phyloP scores from a whole-genome alignment of 2,113 vertebrate species.

The Daphoenositta chrysoptera region DNA sequence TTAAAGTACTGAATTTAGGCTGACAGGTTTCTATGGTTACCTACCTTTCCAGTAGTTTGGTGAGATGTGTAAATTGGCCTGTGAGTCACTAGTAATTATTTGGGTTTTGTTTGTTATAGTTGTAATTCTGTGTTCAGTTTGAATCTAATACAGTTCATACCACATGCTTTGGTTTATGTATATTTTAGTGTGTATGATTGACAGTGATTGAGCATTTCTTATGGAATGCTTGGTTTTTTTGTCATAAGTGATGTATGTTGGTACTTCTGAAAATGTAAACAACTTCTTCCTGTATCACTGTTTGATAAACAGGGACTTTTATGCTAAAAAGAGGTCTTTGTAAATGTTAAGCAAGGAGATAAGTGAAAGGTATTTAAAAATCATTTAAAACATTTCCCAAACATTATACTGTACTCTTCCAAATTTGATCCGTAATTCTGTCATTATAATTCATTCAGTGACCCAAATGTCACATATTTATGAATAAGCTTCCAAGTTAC shows the following conservation, averaged over 20 bases:
- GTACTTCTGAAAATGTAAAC: slow-evolving; percentile 83
- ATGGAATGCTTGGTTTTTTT: slow-evolving; percentile 81
- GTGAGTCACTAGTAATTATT: slow-evolving; percentile 79
- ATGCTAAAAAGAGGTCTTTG: slow-evolving; percentile 69
- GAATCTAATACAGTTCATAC: slow-evolving; percentile 72
- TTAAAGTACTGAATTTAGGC: slow-evolving; percentile 69
- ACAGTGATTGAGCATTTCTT: slow-evolving; percentile 84
- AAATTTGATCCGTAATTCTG: slow-evolving; percentile 1
- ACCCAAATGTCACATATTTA: slow-evolving; percentile 32
- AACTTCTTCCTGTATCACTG: slow-evolving; percentile 78
- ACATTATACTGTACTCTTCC: neutral
- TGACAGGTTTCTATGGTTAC: slow-evolving; percentile 74
- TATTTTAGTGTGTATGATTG: slow-evolving; percentile 82
- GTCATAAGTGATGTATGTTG: slow-evolving; percentile 85
- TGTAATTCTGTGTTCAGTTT: slow-evolving; percentile 73
- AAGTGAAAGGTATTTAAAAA: slow-evolving; percentile 49
- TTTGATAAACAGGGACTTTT: slow-evolving; percentile 77
- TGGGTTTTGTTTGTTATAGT: slow-evolving; percentile 77
- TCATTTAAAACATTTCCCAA: neutral
- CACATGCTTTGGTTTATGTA: slow-evolving; percentile 75
- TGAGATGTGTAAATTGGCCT: slow-evolving; percentile 69
- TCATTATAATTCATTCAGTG: slow-evolving; percentile 26
- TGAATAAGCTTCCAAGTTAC: slow-evolving; percentile 15
- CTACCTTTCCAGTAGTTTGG: slow-evolving; percentile 64
- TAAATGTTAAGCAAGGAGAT: slow-evolving; percentile 54